Percentiles rank a stretch among this genome's conserved stretches.
phyloP scores from a whole-genome alignment of 2,113 vertebrate genomes.

The Cyanoderma ruficeps region DNA sequence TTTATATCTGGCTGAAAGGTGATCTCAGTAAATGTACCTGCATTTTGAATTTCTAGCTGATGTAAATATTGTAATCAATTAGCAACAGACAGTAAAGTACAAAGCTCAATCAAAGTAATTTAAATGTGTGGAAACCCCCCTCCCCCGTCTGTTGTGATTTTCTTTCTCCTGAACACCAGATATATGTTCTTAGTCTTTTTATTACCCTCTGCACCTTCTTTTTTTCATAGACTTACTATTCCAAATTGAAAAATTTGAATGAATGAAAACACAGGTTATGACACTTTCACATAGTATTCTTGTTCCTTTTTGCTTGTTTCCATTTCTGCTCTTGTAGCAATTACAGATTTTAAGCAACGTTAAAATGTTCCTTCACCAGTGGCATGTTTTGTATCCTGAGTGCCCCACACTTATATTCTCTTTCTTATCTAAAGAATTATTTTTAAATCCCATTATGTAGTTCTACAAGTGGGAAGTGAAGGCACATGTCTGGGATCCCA shows the following conservation, averaged over 20 bases:
- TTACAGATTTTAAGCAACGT: not conserved
- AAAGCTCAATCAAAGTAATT: not conserved
- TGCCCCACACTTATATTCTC: not conserved
- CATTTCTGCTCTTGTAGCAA: not conserved
- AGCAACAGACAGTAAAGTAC: not conserved
- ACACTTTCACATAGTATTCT: not conserved
- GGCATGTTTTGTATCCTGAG: not conserved
- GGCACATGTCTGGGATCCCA: not conserved
- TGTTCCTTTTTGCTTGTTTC: not conserved
- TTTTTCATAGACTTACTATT: not conserved
- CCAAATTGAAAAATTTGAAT: not conserved
- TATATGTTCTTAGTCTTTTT: not conserved
- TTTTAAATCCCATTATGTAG: not conserved
- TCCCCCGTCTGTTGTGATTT: not conserved
- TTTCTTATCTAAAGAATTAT: not conserved
- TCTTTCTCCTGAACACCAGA: not conserved
- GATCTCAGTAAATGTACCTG: not conserved
- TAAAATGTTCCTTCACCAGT: not conserved
- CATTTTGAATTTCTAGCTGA: not conserved
- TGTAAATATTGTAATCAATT: not conserved
- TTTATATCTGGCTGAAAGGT: not conserved
- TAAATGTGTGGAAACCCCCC: fast-evolving
- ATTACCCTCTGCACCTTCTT: not conserved
- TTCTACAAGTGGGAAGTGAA: not conserved
- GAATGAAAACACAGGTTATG: not conserved